These are phyloP conservation scores for Cryptus viduatorius DNA, from an alignment of 2,888 invertebrate genomes.

Conservation along the genomic window DNA sequence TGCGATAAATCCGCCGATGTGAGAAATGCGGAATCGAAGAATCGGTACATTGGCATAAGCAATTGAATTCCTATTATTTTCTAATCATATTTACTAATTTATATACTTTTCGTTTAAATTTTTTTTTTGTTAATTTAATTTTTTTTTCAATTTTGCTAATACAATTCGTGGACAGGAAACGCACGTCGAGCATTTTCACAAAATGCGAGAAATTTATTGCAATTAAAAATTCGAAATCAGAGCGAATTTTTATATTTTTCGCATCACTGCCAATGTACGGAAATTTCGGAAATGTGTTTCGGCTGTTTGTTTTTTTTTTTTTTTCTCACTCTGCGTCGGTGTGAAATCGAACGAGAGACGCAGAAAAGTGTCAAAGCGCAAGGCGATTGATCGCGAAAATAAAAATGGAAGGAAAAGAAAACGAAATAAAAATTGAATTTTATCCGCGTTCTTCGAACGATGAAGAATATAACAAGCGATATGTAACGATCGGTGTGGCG, in stretches of 20 bases:
- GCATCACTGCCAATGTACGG: neutral
- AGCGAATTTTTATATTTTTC: neutral
- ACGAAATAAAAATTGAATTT: neutral
- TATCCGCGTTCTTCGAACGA: slow-evolving; percentile 1
- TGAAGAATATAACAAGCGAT: slow-evolving; percentile 26
- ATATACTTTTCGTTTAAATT: neutral
- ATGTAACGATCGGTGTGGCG: slow-evolving; percentile 20
- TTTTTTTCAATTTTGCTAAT: neutral
- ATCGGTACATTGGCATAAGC: neutral
- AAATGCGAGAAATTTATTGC: neutral
- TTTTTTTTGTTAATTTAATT: neutral
- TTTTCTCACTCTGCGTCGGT: neutral
- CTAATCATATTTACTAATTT: neutral
- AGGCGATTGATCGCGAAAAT: neutral
- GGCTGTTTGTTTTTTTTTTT: neutral
- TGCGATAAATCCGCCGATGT: slow-evolving; percentile 24
- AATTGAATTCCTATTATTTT: neutral
- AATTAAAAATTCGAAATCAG: neutral
- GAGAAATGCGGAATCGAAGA: slow-evolving; percentile 11
- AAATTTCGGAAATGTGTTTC: slow-evolving; percentile 14
- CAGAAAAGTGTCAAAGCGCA: neutral
- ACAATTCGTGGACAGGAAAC: neutral
- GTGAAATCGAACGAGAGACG: neutral
- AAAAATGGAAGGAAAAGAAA: neutral
- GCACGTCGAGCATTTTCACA: neutral